Evolutionary conservation across 2,797 vertebrate genomes (phyloP).

Genomic region (Trichosurus vulpecula): DNA sequence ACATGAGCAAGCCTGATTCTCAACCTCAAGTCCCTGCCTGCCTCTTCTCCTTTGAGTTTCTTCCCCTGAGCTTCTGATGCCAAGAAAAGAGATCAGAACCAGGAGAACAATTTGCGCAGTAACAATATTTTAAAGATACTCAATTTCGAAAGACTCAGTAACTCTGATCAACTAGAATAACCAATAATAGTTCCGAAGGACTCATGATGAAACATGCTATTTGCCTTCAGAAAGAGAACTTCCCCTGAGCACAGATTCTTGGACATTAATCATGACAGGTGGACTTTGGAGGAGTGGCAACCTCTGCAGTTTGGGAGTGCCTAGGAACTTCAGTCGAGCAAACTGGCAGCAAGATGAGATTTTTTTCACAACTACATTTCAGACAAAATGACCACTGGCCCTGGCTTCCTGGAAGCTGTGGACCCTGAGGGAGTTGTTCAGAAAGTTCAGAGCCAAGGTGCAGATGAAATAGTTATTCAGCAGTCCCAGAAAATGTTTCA

Average conservation of each 20-base stretch:
- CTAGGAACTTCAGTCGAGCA: not conserved
- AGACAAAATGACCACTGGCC: not conserved
- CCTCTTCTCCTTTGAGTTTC: not conserved
- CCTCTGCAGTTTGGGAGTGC: not conserved
- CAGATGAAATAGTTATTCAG: not conserved
- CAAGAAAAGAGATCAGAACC: too few species aligned
- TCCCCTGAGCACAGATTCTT: not conserved
- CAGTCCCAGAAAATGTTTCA: not conserved
- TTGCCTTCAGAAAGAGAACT: not conserved
- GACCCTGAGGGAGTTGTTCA: not conserved
- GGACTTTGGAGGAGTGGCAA: not conserved
- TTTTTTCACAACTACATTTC: not conserved
- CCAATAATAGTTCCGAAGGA: too few species aligned
- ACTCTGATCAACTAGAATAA: too few species aligned
- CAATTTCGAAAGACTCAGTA: too few species aligned
- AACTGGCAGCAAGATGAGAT: not conserved
- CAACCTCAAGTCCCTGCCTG: not conserved
- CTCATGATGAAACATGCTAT: too few species aligned
- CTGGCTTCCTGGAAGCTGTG: not conserved
- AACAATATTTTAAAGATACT: too few species aligned
- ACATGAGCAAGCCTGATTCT: not conserved
- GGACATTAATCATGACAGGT: not conserved
- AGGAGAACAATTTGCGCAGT: too few species aligned
- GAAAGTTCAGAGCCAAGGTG: not conserved
- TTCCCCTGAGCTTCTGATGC: not conserved